A percentile compares a stretch with the other conserved stretches of the same genome.
phyloP scores from a whole-genome alignment of 2,113 vertebrate species.

The Merops nubicus region DNA sequence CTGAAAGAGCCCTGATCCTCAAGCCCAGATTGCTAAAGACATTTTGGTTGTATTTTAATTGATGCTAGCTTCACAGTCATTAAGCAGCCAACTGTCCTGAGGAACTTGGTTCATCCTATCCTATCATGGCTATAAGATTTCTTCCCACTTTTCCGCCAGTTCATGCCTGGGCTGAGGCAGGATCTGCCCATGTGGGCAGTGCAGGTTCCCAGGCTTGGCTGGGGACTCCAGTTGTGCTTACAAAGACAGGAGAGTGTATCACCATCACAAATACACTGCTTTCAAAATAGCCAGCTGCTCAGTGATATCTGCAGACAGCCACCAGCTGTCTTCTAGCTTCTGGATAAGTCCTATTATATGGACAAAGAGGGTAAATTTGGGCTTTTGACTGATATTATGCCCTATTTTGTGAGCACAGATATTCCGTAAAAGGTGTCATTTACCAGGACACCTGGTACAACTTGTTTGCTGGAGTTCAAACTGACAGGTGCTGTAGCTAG shows the following conservation, averaged over 20 bases:
- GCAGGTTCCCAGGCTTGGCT: neutral
- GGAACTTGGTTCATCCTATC: neutral
- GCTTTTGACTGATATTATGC: neutral
- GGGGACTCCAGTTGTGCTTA: neutral
- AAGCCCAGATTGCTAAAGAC: neutral
- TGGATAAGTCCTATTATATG: neutral
- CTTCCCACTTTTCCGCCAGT: neutral
- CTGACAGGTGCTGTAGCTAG: neutral
- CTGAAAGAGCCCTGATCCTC: neutral
- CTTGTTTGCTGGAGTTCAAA: conserved; percentile 19
- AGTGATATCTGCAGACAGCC: neutral
- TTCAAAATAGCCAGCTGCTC: neutral
- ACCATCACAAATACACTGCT: neutral
- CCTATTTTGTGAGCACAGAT: neutral
- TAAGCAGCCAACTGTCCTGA: neutral
- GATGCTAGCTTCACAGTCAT: neutral
- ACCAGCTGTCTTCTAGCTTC: neutral
- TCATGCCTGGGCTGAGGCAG: neutral
- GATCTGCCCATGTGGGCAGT: neutral
- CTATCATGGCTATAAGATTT: neutral
- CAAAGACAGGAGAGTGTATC: neutral
- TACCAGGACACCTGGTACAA: neutral
- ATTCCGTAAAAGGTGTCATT: neutral
- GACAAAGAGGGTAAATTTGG: neutral
- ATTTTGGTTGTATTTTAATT: neutral